Percentiles rank a stretch among this genome's conserved stretches.
Evolutionary conservation across 1,140 invertebrate genomes (phyloP).

Genomic region (Oscheius sp.): DNA sequence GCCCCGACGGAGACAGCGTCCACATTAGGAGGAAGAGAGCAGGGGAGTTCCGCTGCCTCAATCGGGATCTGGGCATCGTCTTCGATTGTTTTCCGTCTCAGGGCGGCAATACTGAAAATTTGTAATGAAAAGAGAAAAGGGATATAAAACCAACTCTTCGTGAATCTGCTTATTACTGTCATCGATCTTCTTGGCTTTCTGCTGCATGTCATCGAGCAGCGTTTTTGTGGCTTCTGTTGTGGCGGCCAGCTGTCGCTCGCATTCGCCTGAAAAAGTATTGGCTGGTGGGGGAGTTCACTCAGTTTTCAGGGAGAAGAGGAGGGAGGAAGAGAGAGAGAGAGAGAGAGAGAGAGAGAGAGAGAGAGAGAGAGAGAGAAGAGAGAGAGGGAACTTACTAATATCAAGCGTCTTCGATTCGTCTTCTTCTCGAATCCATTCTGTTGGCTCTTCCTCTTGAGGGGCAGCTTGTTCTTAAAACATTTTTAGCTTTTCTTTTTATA

Average conservation of each 20-base stretch:
- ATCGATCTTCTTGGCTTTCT: slow-evolving; percentile 8
- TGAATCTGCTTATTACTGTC: slow-evolving; percentile 12
- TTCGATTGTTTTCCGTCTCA: slow-evolving; percentile 16
- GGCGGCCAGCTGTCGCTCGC: not conserved
- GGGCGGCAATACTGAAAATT: slow-evolving; percentile 1
- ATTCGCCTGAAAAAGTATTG: slow-evolving; percentile 4
- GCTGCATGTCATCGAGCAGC: not conserved
- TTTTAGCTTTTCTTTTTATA: too few species aligned
- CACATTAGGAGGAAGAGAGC: slow-evolving; percentile 19
- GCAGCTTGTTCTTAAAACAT: too few species aligned
- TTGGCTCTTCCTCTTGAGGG: too few species aligned
- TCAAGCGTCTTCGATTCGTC: slow-evolving; percentile 11
- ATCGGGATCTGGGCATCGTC: slow-evolving; percentile 15
- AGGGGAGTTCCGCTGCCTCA: slow-evolving; percentile 16
- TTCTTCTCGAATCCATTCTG: slow-evolving; percentile 28
- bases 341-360: too few species aligned
- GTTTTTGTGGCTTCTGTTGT: not conserved
- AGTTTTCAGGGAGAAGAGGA: slow-evolving; percentile 7
- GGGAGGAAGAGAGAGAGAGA: too few species aligned
- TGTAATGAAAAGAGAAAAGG: not conserved
- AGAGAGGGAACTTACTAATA: not conserved
- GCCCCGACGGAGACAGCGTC: slow-evolving; percentile 25
- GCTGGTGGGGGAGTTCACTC: not conserved
- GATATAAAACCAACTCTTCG: slow-evolving; percentile 10
- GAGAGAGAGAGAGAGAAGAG: too few species aligned